phyloP scores from a whole-genome alignment of 2,797 vertebrate genomes.

The Rhadinocentrus ornatus region DNA sequence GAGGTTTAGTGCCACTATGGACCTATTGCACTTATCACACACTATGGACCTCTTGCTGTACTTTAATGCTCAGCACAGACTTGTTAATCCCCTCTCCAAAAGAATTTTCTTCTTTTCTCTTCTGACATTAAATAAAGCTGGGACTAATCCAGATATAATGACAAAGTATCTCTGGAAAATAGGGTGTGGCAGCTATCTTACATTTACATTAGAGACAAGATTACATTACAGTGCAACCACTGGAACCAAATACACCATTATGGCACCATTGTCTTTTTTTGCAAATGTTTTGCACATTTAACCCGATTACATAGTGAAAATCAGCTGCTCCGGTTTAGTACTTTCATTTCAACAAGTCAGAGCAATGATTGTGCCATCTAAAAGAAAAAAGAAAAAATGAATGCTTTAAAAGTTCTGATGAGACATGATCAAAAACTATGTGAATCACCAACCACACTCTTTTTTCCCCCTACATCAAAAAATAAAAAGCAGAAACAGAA shows the following conservation, averaged over 20 bases:
- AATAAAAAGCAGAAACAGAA: background rate
- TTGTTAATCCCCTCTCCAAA: too few species aligned
- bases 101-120: background rate
- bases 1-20: background rate
- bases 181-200: background rate
- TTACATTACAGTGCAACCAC: too few species aligned
- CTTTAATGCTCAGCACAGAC: background rate
- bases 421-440: background rate
- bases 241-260: background rate
- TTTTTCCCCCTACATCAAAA: background rate
- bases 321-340: background rate
- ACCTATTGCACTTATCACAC: background rate
- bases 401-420: background rate
- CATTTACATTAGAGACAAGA: too few species aligned
- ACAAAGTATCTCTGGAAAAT: too few species aligned
- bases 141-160: too few species aligned
- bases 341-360: background rate
- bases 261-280: background rate
- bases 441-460: background rate
- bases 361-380: too few species aligned
- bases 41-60: background rate
- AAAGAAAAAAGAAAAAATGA: background rate
- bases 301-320: background rate
- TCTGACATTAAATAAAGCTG: background rate
- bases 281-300: background rate